A percentile compares a stretch with the other conserved stretches of the same genome.
phyloP scores from a whole-genome alignment of 2,797 vertebrate species.

The Sphenodon punctatus region DNA sequence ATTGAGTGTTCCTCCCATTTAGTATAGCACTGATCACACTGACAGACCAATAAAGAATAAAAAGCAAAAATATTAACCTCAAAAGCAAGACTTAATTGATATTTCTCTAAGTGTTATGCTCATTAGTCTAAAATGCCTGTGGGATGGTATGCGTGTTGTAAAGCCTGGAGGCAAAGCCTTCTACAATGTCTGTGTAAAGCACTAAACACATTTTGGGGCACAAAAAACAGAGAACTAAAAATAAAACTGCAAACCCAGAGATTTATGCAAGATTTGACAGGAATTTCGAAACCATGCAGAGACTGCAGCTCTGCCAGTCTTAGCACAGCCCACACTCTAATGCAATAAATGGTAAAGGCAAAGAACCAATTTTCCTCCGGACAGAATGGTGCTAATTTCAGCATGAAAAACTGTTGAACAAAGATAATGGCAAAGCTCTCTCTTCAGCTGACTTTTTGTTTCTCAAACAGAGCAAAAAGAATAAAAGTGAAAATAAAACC shows the following conservation, averaged over 20 bases:
- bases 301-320: not conserved
- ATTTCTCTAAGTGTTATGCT: not conserved
- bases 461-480: no score
- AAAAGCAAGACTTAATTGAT: not conserved
- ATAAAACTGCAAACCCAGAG: no score
- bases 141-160: no score
- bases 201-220: not conserved
- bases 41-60: not conserved
- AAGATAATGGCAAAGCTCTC: not conserved
- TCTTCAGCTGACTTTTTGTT: not conserved
- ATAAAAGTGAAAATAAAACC: no score
- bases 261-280: no score
- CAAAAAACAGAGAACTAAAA: not conserved
- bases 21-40: not conserved
- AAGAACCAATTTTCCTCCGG: not conserved
- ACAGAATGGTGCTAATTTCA: not conserved
- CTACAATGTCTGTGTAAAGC: no score
- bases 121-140: not conserved
- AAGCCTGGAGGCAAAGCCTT: no score
- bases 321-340: not conserved
- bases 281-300: no score
- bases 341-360: not conserved
- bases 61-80: not conserved
- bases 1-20: not conserved
- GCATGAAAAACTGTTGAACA: not conserved